Evolutionary conservation across 1,140 invertebrate genomes (phyloP), one percentile per base, ranked within the genome.

Genomic region (Drosophila sucinea): DNA sequence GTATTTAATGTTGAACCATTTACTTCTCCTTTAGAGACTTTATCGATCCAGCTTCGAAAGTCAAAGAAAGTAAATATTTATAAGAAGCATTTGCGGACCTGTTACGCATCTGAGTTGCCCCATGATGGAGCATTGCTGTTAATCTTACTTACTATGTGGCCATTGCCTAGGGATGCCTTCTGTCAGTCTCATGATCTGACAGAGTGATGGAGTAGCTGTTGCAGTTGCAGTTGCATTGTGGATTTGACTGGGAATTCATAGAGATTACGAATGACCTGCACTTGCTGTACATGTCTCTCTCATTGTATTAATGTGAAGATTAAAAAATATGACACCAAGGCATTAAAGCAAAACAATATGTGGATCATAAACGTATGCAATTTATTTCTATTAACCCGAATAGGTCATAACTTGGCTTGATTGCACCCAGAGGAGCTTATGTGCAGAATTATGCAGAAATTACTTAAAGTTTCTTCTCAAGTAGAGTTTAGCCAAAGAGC

Each of bases 401-500:
- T 54, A 40, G 17, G 56, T 3, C 30, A 40, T 62, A 51, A 57
- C 40, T 70, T 40, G 40, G 5, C 29, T 67, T 55, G 62, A 87
- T 79, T 68, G 70, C 69, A 69, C 83, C 73, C 83, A 33, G 17
- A 17, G 40, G 60, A 73, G 74, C 57, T 47, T 56, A 57, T 44
- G 40, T 25, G 58, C 23, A 65, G 64, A 83, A 87, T 87, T 83
- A 89, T 87, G 83, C 83, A 77, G 73, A 82, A 77, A 73, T 82
- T 73, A 73, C 83, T 86, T 86, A 67, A 83, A 87, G 71, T 87
- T 87, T 67, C 56, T 60, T 70, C 64, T 67, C 67, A 57, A 82
- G 81, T 73, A 77, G 83, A 73, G 66, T 23, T 23, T 44, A 23
- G 73, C 40, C 70, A 60, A 47, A 62, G 41, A 57, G 73, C 81